Percentiles rank a stretch among this genome's conserved stretches.
Evolutionary conservation across 2,797 vertebrate species (phyloP).

Genomic region (Leptodactylus fallax): DNA sequence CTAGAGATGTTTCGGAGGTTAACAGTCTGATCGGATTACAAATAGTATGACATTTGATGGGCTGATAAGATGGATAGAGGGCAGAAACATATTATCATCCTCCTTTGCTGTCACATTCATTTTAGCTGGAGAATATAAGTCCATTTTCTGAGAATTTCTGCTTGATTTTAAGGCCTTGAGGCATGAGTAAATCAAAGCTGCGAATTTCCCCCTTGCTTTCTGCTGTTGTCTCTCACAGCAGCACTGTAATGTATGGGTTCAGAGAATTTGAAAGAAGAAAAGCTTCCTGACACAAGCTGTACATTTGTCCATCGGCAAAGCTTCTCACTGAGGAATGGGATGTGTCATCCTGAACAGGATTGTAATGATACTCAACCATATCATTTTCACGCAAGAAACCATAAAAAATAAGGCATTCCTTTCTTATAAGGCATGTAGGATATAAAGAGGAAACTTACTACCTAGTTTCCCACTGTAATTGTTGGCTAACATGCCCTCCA

Average conservation of each 20-base stretch:
- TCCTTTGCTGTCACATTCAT: conserved; percentile 56
- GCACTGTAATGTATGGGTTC: conserved; percentile 23
- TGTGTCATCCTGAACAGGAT: conserved; percentile 16
- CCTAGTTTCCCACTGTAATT: not conserved
- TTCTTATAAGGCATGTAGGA: not conserved
- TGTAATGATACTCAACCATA: not conserved
- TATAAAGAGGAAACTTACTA: not conserved
- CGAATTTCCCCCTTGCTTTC: conserved; percentile 49
- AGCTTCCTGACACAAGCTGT: conserved; percentile 35
- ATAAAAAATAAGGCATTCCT: not conserved
- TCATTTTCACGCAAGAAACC: not conserved
- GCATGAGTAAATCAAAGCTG: conserved; percentile 60
- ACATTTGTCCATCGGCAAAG: conserved; percentile 43
- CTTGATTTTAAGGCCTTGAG: conserved; percentile 53
- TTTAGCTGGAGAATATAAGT: conserved; percentile 48
- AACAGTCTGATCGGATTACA: conserved; percentile 54
- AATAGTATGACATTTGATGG: conserved; percentile 49
- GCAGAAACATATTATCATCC: conserved; percentile 49
- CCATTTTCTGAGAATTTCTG: conserved; percentile 47
- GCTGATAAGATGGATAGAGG: conserved; percentile 50
- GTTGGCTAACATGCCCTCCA: too few species aligned
- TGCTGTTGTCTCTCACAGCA: conserved; percentile 29
- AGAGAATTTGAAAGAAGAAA: conserved; percentile 24
- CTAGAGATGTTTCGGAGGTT: conserved; percentile 43
- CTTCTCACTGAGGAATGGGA: conserved; percentile 20